Conservation (phyloP, 2,113 vertebrate species). For the Dendropsophus ebraccatus region DNA sequence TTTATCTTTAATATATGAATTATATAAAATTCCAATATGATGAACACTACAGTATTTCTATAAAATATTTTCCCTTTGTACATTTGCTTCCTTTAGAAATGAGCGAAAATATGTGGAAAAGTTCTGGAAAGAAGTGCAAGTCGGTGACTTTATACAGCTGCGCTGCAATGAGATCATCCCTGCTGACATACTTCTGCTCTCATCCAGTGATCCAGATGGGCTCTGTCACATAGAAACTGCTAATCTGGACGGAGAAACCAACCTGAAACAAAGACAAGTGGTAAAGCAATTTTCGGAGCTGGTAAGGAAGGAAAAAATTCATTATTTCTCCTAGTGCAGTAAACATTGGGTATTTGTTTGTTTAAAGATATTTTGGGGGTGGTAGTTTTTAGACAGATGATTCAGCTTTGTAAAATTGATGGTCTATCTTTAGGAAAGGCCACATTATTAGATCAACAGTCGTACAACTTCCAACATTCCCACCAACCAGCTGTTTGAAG, state of each 20-base stretch:
- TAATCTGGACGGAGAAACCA: slow-evolving; percentile 97
- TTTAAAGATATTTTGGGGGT: too few relatives aligned
- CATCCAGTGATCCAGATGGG: slow-evolving; percentile 92
- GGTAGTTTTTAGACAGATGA: too few relatives aligned
- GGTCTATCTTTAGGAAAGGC: too few relatives aligned
- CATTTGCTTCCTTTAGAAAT: slow-evolving; percentile 68
- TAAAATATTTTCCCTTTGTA: background rate
- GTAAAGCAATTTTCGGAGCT: slow-evolving; percentile 89
- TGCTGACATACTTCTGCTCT: slow-evolving; percentile 91
- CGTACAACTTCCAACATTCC: too few relatives aligned
- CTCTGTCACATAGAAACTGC: slow-evolving; percentile 97
- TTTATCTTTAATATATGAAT: background rate
- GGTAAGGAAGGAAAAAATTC: slow-evolving; percentile 80
- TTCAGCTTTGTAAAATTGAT: too few relatives aligned
- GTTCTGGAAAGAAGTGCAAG: slow-evolving; percentile 92
- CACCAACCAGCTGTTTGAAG: too few relatives aligned
- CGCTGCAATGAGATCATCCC: slow-evolving; percentile 96
- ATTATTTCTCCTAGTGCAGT: background rate
- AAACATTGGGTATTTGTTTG: background rate
- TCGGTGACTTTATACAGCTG: slow-evolving; percentile 93
- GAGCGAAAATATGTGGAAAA: slow-evolving; percentile 85
- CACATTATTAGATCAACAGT: too few relatives aligned
- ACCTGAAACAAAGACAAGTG: slow-evolving; percentile 93
- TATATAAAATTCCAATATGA: background rate
- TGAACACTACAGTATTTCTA: background rate